These are phyloP conservation scores for Archips xylosteana DNA, from an alignment of 2,888 invertebrate genomes.

Conservation along the genomic window DNA sequence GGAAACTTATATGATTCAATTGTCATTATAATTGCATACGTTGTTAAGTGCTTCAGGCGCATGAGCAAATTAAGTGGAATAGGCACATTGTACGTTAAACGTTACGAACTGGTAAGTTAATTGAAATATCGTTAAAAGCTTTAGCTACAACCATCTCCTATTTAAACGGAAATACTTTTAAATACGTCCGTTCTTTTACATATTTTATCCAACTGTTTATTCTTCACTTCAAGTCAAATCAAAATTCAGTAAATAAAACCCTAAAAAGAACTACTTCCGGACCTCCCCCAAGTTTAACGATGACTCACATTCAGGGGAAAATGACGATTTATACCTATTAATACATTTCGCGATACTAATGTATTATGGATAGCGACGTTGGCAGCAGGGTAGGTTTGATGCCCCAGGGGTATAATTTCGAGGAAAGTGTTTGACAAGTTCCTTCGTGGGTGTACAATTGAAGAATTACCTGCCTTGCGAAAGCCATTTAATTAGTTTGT, in stretches of 20 bases:
- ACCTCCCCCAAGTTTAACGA: constrained; percentile 28
- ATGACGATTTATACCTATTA: constrained; percentile 37
- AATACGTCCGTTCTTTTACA: neutral
- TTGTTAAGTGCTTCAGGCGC: neutral
- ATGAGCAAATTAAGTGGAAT: neutral
- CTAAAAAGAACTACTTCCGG: constrained; percentile 34
- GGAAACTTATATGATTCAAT: constrained; percentile 20
- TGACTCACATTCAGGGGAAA: constrained; percentile 41
- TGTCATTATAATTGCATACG: neutral
- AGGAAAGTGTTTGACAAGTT: constrained; percentile 32
- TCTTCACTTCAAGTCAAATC: constrained; percentile 17
- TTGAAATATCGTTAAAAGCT: neutral
- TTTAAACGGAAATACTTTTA: neutral
- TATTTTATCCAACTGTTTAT: neutral
- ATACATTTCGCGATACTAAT: constrained; percentile 33
- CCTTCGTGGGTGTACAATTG: constrained; percentile 29
- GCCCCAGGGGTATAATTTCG: constrained; percentile 32
- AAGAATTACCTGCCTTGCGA: constrained; percentile 28
- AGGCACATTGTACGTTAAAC: neutral
- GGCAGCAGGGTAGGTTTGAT: constrained; percentile 22
- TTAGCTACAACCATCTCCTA: neutral
- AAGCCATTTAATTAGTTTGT: constrained; percentile 30
- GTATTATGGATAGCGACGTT: constrained; percentile 13
- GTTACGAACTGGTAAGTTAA: neutral
- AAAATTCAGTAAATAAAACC: constrained; percentile 29